A percentile compares a stretch with the other conserved stretches of the same genome.
phyloP scores from a whole-genome alignment of 2,888 invertebrate genomes.

The Eulithis testata region DNA sequence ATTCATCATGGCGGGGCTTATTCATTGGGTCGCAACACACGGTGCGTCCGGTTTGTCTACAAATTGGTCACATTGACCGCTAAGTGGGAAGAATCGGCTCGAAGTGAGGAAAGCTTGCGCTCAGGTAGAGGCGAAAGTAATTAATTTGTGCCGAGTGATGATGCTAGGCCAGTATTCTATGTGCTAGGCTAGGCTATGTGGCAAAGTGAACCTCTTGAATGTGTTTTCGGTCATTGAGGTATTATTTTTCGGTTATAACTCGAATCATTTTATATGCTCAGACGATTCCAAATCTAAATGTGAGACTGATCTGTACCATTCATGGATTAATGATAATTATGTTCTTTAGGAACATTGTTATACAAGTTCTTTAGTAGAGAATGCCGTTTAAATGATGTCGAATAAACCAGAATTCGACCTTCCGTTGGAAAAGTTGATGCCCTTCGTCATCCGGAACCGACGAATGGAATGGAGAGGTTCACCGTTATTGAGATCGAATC shows the following conservation, averaged over 20 bases:
- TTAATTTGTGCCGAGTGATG: constrained; percentile 39
- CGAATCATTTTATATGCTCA: background rate
- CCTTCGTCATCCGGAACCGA: constrained; percentile 33
- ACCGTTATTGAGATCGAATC: constrained; percentile 8
- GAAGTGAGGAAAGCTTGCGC: constrained; percentile 27
- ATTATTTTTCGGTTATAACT: background rate
- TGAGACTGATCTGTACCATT: too few species aligned
- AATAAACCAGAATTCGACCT: constrained; percentile 33
- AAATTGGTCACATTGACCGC: constrained; percentile 81
- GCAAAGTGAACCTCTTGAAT: constrained; percentile 4
- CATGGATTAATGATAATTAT: background rate
- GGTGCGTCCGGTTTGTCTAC: constrained; percentile 76
- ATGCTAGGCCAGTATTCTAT: constrained; percentile 20
- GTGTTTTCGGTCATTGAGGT: background rate
- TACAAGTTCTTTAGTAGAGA: constrained; percentile 3
- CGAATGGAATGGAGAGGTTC: constrained; percentile 26
- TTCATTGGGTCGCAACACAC: constrained; percentile 70
- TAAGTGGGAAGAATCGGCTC: constrained; percentile 72
- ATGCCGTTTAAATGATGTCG: constrained; percentile 25
- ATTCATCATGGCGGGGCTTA: constrained; percentile 64
- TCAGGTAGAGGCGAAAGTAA: constrained; percentile 24
- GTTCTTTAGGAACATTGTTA: background rate
- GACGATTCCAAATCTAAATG: background rate
- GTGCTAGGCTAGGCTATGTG: background rate
- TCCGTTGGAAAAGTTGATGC: constrained; percentile 35